Evolutionary conservation across 1,140 invertebrate genomes (phyloP), one percentile per base, ranked within the genome.

Genomic region (Trichogramma pretiosum): DNA sequence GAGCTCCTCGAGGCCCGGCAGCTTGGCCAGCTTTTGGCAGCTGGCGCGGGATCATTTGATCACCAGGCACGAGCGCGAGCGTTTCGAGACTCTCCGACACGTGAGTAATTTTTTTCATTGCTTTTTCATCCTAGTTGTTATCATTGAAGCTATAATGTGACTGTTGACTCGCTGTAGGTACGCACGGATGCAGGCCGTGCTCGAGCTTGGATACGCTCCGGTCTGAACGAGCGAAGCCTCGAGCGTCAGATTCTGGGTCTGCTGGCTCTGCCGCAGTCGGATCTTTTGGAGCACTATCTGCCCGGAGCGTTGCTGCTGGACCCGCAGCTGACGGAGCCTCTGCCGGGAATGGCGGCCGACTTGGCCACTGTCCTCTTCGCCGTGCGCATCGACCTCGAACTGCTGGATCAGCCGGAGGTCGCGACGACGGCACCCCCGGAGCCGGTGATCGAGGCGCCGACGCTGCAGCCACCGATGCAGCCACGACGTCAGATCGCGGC

Each of bases 361-460:
- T 73, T 93, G 59, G 82, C 80, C 50, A 84, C 87, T 30, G 84
- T 94, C 62, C 75, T 93, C 53, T 95, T 95, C 75, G 91, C 91
- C 19, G 83, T 94, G 59, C 87, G 80, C 58, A 87, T 93, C 55
- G 89, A 94, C 65, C 88, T 87, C 70, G 68, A 79, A 44, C 84
- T 87, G 63, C 72, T 93, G 32, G 89, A n/a, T n/a, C n/a, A n/a
- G n/a, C n/a, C n/a, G n/a, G n/a, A n/a, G n/a, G n/a, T n/a, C n/a
- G n/a, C n/a, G n/a, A 28, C 24, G 24, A 5, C 24, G 24, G 24
- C 24, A n/a, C n/a, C n/a, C 24, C 24, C 24, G 24, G 24, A n/a
- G 24, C 24, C 5, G 24, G 24, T 11, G 5, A 7, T n/a, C n/a
- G n/a, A n/a, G n/a, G n/a, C n/a, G n/a, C n/a, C n/a, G n/a, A n/a